A percentile compares a stretch with the other conserved stretches of the same genome.
Conservation (phyloP, 2,888 invertebrate genomes). For the Stomorhina lunata region DNA sequence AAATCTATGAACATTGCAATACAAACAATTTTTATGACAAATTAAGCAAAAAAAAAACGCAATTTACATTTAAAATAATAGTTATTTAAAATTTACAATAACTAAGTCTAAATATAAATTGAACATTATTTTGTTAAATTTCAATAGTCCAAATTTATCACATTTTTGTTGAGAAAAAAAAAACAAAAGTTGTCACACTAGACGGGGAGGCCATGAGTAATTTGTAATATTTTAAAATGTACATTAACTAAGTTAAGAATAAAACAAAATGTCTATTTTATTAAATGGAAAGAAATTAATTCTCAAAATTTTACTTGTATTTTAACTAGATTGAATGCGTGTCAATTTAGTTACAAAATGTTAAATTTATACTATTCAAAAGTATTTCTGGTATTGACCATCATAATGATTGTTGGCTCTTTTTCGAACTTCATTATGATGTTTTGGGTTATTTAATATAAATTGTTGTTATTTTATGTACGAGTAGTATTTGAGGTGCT, state of each 20-base stretch:
- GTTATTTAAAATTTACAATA: too few species aligned
- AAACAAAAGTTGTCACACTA: neutral
- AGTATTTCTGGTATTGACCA: slow-evolving; percentile 19
- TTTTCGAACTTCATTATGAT: slow-evolving; percentile 53
- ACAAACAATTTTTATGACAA: neutral
- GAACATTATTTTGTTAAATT: too few species aligned
- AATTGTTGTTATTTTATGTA: slow-evolving; percentile 10
- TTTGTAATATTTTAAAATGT: neutral
- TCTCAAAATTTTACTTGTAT: neutral
- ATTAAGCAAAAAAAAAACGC: neutral
- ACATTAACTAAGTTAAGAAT: neutral
- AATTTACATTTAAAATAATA: neutral
- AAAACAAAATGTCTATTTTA: neutral
- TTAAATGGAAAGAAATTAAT: neutral
- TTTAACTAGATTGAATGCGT: slow-evolving; percentile 17
- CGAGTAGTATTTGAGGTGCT: neutral
- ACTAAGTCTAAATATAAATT: too few species aligned
- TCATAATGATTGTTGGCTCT: slow-evolving; percentile 39
- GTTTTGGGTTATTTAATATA: slow-evolving; percentile 22
- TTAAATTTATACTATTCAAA: neutral
- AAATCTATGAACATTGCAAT: slow-evolving; percentile 21
- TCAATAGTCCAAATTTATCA: neutral
- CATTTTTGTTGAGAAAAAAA: neutral
- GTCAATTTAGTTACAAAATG: slow-evolving; percentile 19
- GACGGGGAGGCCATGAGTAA: neutral